Conservation (phyloP, 2,888 invertebrate genomes). For the Nomada hirtipes region DNA sequence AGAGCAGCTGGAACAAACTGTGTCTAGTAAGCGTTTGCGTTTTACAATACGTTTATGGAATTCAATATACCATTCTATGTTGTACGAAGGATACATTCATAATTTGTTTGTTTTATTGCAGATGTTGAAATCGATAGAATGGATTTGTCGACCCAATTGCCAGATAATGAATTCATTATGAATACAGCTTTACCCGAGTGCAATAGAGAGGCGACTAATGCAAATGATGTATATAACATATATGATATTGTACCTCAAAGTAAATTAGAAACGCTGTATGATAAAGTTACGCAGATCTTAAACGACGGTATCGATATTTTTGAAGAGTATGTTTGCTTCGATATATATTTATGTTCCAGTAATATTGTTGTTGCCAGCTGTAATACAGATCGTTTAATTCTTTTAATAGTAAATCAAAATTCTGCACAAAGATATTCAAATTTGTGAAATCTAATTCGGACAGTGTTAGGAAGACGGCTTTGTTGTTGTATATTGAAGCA, state of each 20-base stretch:
- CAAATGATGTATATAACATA: slow-evolving; percentile 79
- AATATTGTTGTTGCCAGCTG: neutral
- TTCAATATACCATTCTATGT: neutral
- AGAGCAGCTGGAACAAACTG: slow-evolving; percentile 86
- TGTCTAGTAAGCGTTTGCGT: slow-evolving; percentile 82
- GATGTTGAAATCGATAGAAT: slow-evolving; percentile 83
- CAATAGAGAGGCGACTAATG: slow-evolving; percentile 77
- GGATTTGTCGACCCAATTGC: slow-evolving; percentile 49
- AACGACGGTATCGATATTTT: slow-evolving; percentile 46
- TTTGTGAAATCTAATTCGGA: slow-evolving; percentile 61
- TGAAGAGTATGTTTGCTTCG: slow-evolving; percentile 66
- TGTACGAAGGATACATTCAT: neutral
- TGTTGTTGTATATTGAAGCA: slow-evolving; percentile 77
- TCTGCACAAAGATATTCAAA: slow-evolving; percentile 68
- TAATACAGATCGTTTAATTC: no score
- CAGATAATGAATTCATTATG: slow-evolving; percentile 62
- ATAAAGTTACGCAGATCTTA: slow-evolving; percentile 65
- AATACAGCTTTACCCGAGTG: slow-evolving; percentile 73
- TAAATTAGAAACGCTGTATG: slow-evolving; percentile 75
- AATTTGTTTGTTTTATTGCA: slow-evolving; percentile 84
- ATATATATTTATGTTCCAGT: neutral
- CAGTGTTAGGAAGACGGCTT: slow-evolving; percentile 70
- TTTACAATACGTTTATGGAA: neutral
- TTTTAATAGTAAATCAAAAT: slow-evolving; percentile 69
- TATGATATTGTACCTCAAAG: slow-evolving; percentile 79